Percentiles rank a stretch among this genome's conserved stretches.
These are phyloP conservation scores for Globicephala melas DNA, from an alignment of 2,113 vertebrate genomes.

Conservation along the genomic window DNA sequence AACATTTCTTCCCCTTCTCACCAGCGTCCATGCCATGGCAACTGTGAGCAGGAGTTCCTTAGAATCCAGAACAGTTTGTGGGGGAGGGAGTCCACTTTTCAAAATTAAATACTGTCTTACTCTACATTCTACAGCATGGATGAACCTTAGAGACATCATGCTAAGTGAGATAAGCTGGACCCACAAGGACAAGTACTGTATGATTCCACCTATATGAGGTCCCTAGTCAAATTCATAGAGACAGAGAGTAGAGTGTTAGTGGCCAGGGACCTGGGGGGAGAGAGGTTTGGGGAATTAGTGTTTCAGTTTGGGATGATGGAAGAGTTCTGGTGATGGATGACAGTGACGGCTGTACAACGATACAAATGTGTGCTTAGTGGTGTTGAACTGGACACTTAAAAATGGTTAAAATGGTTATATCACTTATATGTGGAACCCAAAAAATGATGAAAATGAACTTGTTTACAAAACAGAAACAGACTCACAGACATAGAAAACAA, in stretches of 20 bases:
- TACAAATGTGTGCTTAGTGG: not conserved
- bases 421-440: not conserved
- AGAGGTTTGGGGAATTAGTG: not conserved
- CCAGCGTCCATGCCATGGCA: not conserved
- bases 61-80: not conserved
- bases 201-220: too few relatives aligned
- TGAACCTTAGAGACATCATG: not conserved
- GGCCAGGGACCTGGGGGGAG: fast-evolving
- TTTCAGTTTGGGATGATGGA: not conserved
- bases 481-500: not conserved
- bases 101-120: not conserved
- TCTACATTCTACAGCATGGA: not conserved
- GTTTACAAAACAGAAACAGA: not conserved
- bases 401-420: not conserved
- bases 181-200: not conserved
- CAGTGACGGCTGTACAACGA: not conserved
- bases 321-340: not conserved
- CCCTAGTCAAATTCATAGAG: not conserved
- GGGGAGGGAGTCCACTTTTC: not conserved
- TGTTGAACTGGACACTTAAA: not conserved
- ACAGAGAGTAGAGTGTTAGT: not conserved
- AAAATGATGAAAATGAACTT: not conserved
- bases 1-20: not conserved
- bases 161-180: not conserved
- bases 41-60: not conserved